These are phyloP conservation scores for Chirona hameri DNA, from an alignment of 2,888 invertebrate species.

Conservation along the genomic window DNA sequence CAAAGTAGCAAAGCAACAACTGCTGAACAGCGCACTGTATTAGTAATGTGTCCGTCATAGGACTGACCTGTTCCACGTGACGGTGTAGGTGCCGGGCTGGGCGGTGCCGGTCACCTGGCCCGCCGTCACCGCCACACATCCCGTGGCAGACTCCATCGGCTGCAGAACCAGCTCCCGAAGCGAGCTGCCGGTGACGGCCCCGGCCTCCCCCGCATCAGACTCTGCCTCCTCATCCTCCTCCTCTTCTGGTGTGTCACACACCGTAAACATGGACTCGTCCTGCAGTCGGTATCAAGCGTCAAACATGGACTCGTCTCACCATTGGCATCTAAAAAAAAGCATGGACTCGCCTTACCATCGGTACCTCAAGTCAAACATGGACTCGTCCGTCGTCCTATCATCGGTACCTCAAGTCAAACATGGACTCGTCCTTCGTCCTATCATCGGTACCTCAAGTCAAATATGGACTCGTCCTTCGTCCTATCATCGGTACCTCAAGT, in stretches of 20 bases:
- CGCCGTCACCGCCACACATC: background rate
- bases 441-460: too few species aligned
- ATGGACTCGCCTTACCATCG: too few species aligned
- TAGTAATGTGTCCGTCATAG: background rate
- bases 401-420: background rate
- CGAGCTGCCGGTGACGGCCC: background rate
- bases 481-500: too few species aligned
- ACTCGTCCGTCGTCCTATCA: too few species aligned
- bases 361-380: too few species aligned
- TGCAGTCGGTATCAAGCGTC: background rate
- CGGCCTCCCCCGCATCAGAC: background rate
- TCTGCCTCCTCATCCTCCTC: background rate
- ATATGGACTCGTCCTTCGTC: too few species aligned
- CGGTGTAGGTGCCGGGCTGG: background rate
- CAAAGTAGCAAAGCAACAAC: too few species aligned
- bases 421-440: background rate
- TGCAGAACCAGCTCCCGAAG: background rate
- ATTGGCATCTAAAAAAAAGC: too few species aligned
- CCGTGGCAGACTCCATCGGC: background rate
- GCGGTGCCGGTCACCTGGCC: background rate
- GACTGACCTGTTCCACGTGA: slow-evolving; percentile 8
- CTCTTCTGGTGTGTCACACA: background rate
- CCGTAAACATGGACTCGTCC: background rate
- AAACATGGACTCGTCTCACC: too few species aligned
- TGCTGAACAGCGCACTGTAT: too few species aligned